These are phyloP conservation scores for Rhyacichthys aspro DNA, from an alignment of 2,797 vertebrate genomes.

Conservation along the genomic window DNA sequence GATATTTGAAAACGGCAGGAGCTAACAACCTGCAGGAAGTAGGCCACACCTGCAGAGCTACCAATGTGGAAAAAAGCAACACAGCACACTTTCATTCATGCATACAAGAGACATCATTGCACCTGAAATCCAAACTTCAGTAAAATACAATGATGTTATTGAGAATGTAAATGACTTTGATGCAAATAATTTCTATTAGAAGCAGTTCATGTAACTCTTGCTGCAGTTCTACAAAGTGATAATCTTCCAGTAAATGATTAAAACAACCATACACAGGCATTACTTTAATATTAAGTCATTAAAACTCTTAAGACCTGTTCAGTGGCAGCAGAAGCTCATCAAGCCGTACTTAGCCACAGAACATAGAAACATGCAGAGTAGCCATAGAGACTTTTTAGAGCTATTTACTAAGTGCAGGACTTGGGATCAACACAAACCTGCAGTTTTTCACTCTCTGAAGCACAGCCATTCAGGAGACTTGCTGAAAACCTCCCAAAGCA, in stretches of 20 bases:
- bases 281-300: too few species aligned
- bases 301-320: too few species aligned
- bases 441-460: neutral
- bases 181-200: too few species aligned
- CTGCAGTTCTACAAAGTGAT: too few species aligned
- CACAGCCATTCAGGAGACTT: neutral
- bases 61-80: neutral
- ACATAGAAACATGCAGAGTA: neutral
- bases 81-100: slow-evolving; percentile 15
- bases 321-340: too few species aligned
- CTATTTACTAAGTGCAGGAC: neutral
- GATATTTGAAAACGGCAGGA: slow-evolving; percentile 10
- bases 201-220: too few species aligned
- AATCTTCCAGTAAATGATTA: too few species aligned
- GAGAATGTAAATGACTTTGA: too few species aligned
- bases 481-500: neutral
- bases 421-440: neutral
- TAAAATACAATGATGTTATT: too few species aligned
- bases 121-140: neutral
- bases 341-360: too few species aligned
- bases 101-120: slow-evolving; percentile 2
- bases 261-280: too few species aligned
- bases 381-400: too few species aligned
- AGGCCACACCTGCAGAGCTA: slow-evolving; percentile 39
- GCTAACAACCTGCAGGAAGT: slow-evolving; percentile 34